A percentile compares a stretch with the other conserved stretches of the same genome.
These are phyloP conservation scores for Ageneiosus marmoratus DNA, from an alignment of 2,113 vertebrate species.

Conservation along the genomic window DNA sequence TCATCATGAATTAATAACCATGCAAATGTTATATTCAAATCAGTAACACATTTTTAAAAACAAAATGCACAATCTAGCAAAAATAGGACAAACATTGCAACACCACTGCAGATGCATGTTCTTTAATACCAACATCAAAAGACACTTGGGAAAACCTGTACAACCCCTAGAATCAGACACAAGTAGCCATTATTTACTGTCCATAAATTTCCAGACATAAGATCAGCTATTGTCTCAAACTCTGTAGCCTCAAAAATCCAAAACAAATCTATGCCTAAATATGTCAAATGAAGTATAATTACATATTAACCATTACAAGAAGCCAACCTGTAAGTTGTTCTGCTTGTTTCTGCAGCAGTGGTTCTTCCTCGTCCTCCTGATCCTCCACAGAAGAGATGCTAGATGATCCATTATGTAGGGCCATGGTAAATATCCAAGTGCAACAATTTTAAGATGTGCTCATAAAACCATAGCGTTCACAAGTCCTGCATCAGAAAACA, in stretches of 20 bases:
- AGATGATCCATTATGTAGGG: slow-evolving; percentile 53
- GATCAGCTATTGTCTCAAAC: background rate
- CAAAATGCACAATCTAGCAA: background rate
- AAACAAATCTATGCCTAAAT: background rate
- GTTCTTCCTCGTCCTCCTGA: slow-evolving; percentile 54
- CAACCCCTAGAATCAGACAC: background rate
- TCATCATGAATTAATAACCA: background rate
- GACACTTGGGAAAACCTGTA: background rate
- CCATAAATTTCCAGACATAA: background rate
- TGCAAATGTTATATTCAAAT: background rate
- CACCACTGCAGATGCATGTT: background rate
- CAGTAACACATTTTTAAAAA: background rate
- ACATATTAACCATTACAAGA: background rate
- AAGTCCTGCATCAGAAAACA: slow-evolving; percentile 26
- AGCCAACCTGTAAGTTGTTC: slow-evolving; percentile 37
- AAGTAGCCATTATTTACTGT: background rate
- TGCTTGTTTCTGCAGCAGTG: slow-evolving; percentile 57
- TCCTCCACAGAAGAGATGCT: slow-evolving; percentile 57
- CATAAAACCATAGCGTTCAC: slow-evolving; percentile 13
- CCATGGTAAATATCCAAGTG: slow-evolving; percentile 57
- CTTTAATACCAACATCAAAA: background rate
- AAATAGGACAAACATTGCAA: background rate
- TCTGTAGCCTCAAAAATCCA: background rate
- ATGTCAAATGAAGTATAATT: background rate
- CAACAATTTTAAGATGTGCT: background rate